phyloP scores from a whole-genome alignment of 2,888 invertebrate species.

The Diadromus collaris region DNA sequence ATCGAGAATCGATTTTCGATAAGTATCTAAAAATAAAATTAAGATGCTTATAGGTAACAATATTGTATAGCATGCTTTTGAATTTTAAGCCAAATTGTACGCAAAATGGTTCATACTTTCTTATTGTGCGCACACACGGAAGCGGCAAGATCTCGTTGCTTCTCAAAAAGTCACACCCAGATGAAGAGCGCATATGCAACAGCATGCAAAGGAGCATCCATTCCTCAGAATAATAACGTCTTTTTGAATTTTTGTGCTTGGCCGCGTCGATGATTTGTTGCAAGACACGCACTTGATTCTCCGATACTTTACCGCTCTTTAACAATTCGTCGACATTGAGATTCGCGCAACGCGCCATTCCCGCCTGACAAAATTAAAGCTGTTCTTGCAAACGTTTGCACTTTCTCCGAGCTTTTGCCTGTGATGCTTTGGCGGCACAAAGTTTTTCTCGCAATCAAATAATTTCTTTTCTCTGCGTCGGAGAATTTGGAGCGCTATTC shows the following conservation, averaged over 20 bases:
- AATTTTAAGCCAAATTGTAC: constrained; percentile 14
- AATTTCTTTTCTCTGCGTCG: constrained; percentile 1
- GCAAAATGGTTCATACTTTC: constrained; percentile 41
- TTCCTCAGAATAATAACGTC: constrained; percentile 57
- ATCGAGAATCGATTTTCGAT: constrained; percentile 44
- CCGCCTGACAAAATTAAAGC: not conserved
- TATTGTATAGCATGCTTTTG: not conserved
- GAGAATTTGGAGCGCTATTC: not conserved
- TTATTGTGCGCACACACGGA: constrained; percentile 39
- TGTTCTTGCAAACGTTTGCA: not conserved
- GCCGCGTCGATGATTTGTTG: constrained; percentile 51
- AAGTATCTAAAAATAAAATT: constrained; percentile 49
- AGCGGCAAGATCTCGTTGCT: constrained; percentile 48
- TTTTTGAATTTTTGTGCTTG: constrained; percentile 46
- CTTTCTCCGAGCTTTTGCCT: not conserved
- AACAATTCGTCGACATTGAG: constrained; percentile 6
- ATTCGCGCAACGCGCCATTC: constrained; percentile 21
- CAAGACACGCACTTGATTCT: constrained; percentile 45
- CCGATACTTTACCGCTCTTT: constrained; percentile 30
- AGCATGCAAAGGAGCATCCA: constrained; percentile 60
- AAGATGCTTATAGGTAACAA: not conserved
- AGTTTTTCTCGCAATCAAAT: constrained; percentile 17
- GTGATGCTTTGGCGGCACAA: not conserved
- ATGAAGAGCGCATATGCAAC: constrained; percentile 57
- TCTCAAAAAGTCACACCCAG: constrained; percentile 48